These are phyloP conservation scores for Tachina grossa DNA, from an alignment of 2,888 invertebrate genomes.

Conservation along the genomic window DNA sequence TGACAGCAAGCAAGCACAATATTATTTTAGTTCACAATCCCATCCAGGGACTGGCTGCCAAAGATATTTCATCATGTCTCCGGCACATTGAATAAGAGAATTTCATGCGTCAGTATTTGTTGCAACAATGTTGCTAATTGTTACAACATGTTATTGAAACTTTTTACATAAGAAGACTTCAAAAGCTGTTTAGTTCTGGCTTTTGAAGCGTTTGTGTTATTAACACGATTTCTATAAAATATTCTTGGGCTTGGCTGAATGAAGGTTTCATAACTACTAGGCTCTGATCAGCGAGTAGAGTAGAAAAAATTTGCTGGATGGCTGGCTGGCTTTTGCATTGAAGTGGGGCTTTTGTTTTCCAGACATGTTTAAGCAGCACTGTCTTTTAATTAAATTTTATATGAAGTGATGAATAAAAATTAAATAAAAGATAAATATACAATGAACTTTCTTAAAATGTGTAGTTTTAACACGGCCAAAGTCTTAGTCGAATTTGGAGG, in stretches of 20 bases:
- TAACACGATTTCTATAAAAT: conserved; percentile 14
- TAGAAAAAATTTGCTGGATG: background rate
- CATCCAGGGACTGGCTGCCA: conserved; percentile 22
- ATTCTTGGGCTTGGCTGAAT: conserved; percentile 1
- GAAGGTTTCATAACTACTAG: background rate
- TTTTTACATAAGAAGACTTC: conserved; percentile 59
- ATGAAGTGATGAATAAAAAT: conserved; percentile 43
- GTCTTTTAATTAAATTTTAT: conserved; percentile 61
- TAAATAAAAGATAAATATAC: conserved; percentile 8
- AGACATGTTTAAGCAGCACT: conserved; percentile 49
- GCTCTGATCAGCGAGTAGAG: too few species aligned
- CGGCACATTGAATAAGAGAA: background rate
- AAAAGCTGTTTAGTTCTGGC: conserved; percentile 40
- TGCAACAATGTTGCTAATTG: conserved; percentile 71
- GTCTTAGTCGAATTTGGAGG: too few species aligned
- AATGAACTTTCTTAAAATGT: background rate
- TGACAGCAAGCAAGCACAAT: conserved; percentile 1
- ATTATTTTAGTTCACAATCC: background rate
- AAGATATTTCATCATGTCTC: conserved; percentile 35
- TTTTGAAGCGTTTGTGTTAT: conserved; percentile 15
- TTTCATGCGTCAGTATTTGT: conserved; percentile 41
- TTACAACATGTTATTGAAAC: conserved; percentile 68
- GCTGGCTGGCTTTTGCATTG: background rate
- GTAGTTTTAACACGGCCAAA: too few species aligned
- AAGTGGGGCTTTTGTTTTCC: conserved; percentile 20